Evolutionary conservation across 1,140 invertebrate species (phyloP), one percentile per base, ranked within the genome.

Genomic region (Schlechtendalia chinensis): DNA sequence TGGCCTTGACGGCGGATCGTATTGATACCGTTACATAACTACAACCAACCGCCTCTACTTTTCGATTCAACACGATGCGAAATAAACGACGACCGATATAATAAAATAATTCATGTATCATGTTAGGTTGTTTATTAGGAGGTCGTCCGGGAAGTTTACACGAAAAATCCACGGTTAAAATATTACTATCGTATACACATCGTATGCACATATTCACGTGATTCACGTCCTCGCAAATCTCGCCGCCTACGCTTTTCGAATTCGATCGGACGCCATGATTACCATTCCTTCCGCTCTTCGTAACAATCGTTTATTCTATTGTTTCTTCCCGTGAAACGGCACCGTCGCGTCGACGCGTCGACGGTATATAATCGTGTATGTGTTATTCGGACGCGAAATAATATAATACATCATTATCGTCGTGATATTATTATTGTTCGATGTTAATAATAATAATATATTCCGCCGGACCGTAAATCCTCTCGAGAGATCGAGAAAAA

Each of bases 311-410:
- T 4, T 39, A 39, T 8, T 14, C 39, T 22, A 69, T 69, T 69
- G 65, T 69, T 50, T 47, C 0, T 39, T 8, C 32, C 8, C 32
- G 32, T 8, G 32, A 8, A 39, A n/a, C 39, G 11, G 47, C 67
- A 22, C 1, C 22, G 12, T 50, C 45, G 22, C 39, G 47, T 65
- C 45, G 45, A 45, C 32, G 5, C 32, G 5, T 39, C 32, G 32
- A 39, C 8, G 32, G 32, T 39, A 4, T 39, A 8, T 8, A 39
- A 3, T 3, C 32, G 32, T 8, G 3, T 8, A 50, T 50, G 24
- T 19, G 47, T 69, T 69, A 69, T 69, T 69, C 39, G 67, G 22
- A 69, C 47, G 45, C 45, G n/a, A 69, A 69, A 69, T 69, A 24
- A 14, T 24, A 47, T 69, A 50, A 47, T 67, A 22, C 14, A 11